Evolutionary conservation across 2,888 invertebrate genomes (phyloP).

Genomic region (Epirrhoe tristata): DNA sequence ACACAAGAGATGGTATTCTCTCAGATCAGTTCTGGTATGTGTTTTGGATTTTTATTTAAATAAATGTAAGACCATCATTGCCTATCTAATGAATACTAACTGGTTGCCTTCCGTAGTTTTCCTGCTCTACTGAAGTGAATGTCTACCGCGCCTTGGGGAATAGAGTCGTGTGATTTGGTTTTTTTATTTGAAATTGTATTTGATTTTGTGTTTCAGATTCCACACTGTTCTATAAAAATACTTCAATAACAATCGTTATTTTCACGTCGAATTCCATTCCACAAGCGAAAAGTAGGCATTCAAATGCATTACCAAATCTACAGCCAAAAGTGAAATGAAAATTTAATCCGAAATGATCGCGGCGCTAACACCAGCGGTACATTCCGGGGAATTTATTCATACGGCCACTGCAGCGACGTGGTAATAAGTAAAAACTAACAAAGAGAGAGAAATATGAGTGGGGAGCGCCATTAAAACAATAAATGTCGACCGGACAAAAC

Average conservation of each 20-base stretch:
- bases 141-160: no score
- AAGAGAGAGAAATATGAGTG: conserved; percentile 69
- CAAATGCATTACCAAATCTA: conserved; percentile 45
- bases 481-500: conserved; percentile 63
- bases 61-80: no score
- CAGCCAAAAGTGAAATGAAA: conserved; percentile 67
- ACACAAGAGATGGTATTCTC: no score
- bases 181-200: no score
- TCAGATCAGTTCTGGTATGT: no score
- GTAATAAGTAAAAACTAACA: conserved; percentile 76
- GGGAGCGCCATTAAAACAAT: conserved; percentile 70
- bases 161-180: no score
- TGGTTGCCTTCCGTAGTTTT: no score
- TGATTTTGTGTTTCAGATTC: no score
- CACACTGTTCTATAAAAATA: no score
- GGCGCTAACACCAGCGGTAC: conserved; percentile 50
- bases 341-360: conserved; percentile 71
- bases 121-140: no score
- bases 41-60: no score
- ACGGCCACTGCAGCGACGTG: conserved; percentile 61
- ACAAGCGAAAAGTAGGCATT: conserved; percentile 21
- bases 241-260: neutral
- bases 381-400: conserved; percentile 66
- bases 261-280: neutral
- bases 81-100: no score